Evolutionary conservation across 2,797 vertebrate species (phyloP).

Genomic region (Sebastes matsubarae): DNA sequence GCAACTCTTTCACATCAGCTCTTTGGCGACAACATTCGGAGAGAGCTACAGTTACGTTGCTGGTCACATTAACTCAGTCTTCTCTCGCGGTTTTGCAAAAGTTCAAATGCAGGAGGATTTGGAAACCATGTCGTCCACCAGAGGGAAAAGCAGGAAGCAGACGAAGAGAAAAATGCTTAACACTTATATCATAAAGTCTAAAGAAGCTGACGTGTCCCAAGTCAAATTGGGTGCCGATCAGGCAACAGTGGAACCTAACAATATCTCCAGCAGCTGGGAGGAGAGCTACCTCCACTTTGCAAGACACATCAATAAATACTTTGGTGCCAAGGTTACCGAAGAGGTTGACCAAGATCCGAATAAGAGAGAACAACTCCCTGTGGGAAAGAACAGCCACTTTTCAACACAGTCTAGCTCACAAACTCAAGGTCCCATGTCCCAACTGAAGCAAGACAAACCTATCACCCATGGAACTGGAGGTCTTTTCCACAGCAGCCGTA

Average conservation of each 20-base stretch:
- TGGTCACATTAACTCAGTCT: constrained; percentile 76
- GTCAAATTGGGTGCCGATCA: neutral
- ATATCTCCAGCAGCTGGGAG: constrained; percentile 55
- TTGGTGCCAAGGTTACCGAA: constrained; percentile 69
- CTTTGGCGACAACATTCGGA: constrained; percentile 75
- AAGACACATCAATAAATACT: constrained; percentile 79
- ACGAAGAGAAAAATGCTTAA: constrained; percentile 33
- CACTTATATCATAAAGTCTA: neutral
- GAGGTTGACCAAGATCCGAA: neutral
- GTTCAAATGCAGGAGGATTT: constrained; percentile 6
- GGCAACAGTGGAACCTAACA: neutral
- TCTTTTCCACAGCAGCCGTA: constrained; percentile 74
- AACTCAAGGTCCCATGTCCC: neutral
- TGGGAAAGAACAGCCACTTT: neutral
- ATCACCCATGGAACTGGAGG: constrained; percentile 23
- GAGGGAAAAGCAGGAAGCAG: constrained; percentile 8
- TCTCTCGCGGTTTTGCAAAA: constrained; percentile 46
- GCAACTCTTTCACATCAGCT: constrained; percentile 80
- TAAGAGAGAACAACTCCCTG: neutral
- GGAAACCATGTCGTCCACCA: neutral
- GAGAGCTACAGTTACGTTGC: constrained; percentile 79
- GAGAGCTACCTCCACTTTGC: constrained; percentile 75
- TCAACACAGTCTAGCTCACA: constrained; percentile 22
- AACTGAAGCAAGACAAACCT: constrained; percentile 3
- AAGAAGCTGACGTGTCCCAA: constrained; percentile 4